Base-by-base conservation (phyloP, 2,113 vertebrate genomes). In the Chaetodon trifascialis region DNA sequence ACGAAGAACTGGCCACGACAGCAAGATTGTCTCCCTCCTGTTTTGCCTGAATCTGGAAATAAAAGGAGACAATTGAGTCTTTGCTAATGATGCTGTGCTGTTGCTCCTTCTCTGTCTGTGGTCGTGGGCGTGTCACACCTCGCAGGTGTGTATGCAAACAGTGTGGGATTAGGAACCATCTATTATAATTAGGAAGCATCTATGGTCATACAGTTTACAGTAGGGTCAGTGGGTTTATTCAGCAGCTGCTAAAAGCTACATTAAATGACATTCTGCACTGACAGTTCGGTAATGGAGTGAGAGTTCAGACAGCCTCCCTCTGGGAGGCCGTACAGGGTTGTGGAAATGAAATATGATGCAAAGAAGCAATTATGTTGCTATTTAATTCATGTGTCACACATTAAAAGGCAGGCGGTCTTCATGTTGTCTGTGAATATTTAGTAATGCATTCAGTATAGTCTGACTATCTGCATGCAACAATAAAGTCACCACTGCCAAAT, bases 41-140 rank as follows among this genome's bases (percentile, higher is more conserved):
- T 77, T 70, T 76, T 73, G 52, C 30, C 73, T 76, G 23, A 34
- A 75, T 81, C 56, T 82, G 44, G 25, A 86, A 83, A 81, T n/a
- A 30, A 67, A 68, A 63, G 19, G 67, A 51, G 51, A 84, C 17
- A 81, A 55, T 47, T 56, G 14, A 49, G 19, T 25, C 19, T 63
- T 38, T 58, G 30, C 34, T 36, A 58, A 2, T 73, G 64, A 59
- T 38, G 38, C 68, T 64, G 38, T 59, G 64, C 16, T 81, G 21
- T 54, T 1, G 4, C 11, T 76, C 60, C 62, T 23, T 1, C 82
- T 16, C 4, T 62, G 58, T 80, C 38, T 42, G 16, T 44, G 5
- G 14, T 7, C 49, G 46, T 30, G 54, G 47, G 30, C 1, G 1
- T 1, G 11, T 23, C 49, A 25, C 11, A 62, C 21, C 7, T 12